A percentile compares a stretch with the other conserved stretches of the same genome.
These are phyloP conservation scores for Homarus gammarus DNA, from an alignment of 2,888 invertebrate genomes.

Conservation along the genomic window DNA sequence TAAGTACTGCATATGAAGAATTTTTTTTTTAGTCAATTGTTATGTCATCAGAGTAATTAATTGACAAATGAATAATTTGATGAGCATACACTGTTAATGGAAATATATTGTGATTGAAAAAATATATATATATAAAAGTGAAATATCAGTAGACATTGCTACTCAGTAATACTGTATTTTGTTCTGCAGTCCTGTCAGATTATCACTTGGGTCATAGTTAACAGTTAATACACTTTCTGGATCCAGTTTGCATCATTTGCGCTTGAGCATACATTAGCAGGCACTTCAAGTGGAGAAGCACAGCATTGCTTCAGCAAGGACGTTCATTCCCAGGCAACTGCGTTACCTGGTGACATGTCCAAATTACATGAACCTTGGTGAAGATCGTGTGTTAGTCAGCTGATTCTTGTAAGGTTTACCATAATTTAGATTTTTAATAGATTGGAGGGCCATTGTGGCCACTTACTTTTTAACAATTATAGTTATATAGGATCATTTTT, in stretches of 20 bases:
- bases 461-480: no score
- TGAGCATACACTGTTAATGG: no score
- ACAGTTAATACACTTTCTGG: not conserved
- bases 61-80: no score
- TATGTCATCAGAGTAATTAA: no score
- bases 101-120: no score
- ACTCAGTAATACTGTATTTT: not conserved
- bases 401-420: not conserved
- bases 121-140: no score
- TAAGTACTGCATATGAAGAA: no score
- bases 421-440: not conserved
- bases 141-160: no score
- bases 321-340: slow-evolving; percentile 39
- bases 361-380: slow-evolving; percentile 38
- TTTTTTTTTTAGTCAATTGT: no score
- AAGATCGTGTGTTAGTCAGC: slow-evolving; percentile 26
- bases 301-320: slow-evolving; percentile 37
- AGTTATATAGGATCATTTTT: no score
- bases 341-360: slow-evolving; percentile 44
- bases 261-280: not conserved
- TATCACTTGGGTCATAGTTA: not conserved
- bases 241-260: not conserved
- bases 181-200: not conserved
- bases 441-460: no score
- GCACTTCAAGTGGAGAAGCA: slow-evolving; percentile 45